A percentile compares a stretch with the other conserved stretches of the same genome.
phyloP scores from a whole-genome alignment of 2,888 invertebrate genomes.

The Troides oblongomaculatus region DNA sequence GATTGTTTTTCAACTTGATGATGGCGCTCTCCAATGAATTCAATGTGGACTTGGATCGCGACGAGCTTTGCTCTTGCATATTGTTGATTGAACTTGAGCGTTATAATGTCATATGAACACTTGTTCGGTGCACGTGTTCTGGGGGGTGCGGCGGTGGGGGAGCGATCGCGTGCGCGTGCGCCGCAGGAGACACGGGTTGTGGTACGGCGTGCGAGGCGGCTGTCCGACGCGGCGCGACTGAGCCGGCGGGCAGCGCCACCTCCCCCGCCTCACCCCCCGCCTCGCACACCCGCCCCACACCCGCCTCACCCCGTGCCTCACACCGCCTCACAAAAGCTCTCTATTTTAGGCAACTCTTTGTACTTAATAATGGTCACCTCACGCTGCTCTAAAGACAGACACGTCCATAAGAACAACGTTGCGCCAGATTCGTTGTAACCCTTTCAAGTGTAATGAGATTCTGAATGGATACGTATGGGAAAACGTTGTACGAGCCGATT shows the following conservation, averaged over 20 bases:
- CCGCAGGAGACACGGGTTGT: conserved; percentile 49
- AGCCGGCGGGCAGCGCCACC: conserved; percentile 71
- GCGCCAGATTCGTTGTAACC: conserved; percentile 76
- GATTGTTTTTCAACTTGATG: conserved; percentile 76
- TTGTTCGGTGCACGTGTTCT: conserved; percentile 57
- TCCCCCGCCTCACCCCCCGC: conserved; percentile 75
- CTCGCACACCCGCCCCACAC: conserved; percentile 55
- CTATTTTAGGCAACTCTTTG: conserved; percentile 81
- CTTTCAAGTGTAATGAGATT: conserved; percentile 78
- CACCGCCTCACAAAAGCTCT: conserved; percentile 78
- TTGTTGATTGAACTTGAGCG: conserved; percentile 40
- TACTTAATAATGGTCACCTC: conserved; percentile 79
- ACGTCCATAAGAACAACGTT: conserved; percentile 77
- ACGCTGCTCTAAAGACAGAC: conserved; percentile 79
- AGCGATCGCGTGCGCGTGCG: conserved; percentile 70
- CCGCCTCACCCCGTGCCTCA: conserved; percentile 69
- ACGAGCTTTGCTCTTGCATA: conserved; percentile 77
- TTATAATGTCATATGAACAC: conserved; percentile 42
- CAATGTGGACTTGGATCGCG: conserved; percentile 68
- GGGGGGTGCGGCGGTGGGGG: conserved; percentile 57
- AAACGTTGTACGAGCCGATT: conserved; percentile 63
- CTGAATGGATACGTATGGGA: conserved; percentile 77
- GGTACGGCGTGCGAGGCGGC: conserved; percentile 69
- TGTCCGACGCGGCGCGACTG: conserved; percentile 75
- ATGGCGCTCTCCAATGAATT: conserved; percentile 78